A percentile compares a stretch with the other conserved stretches of the same genome.
Evolutionary conservation across 2,113 vertebrate genomes (phyloP).

Genomic region (Drymodes brunneopygia): DNA sequence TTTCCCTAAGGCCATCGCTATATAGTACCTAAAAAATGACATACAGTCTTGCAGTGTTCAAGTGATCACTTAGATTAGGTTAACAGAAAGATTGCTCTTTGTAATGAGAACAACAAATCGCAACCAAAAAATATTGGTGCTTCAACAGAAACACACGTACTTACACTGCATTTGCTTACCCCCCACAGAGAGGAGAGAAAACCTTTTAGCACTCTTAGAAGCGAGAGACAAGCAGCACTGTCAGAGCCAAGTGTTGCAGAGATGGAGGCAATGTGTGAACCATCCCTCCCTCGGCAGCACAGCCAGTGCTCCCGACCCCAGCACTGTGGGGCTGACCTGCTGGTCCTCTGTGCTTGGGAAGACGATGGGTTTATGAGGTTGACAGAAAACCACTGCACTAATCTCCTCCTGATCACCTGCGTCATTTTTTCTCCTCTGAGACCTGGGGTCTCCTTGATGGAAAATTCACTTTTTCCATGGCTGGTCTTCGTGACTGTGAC

Average conservation of each 20-base stretch:
- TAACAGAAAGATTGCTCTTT: neutral
- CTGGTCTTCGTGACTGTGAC: neutral
- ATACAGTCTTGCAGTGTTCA: neutral
- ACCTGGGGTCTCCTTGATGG: neutral
- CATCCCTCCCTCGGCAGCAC: neutral
- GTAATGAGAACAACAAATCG: neutral
- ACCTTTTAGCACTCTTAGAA: constrained; percentile 36
- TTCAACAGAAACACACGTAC: neutral
- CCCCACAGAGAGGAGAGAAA: neutral
- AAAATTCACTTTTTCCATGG: neutral
- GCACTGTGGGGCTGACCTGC: neutral
- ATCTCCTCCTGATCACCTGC: neutral
- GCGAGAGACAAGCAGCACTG: neutral
- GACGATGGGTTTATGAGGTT: neutral
- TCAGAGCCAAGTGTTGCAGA: neutral
- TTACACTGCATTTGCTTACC: neutral
- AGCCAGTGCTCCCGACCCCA: rapidly evolving
- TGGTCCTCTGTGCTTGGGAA: neutral
- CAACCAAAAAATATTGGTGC: neutral
- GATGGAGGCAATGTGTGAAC: neutral
- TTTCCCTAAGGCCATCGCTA: constrained; percentile 7
- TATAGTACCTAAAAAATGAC: neutral
- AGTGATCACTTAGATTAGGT: neutral
- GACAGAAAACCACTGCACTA: neutral
- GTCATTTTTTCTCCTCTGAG: neutral